Conservation (phyloP, 2,113 vertebrate species). For the Sebastes fasciatus region DNA sequence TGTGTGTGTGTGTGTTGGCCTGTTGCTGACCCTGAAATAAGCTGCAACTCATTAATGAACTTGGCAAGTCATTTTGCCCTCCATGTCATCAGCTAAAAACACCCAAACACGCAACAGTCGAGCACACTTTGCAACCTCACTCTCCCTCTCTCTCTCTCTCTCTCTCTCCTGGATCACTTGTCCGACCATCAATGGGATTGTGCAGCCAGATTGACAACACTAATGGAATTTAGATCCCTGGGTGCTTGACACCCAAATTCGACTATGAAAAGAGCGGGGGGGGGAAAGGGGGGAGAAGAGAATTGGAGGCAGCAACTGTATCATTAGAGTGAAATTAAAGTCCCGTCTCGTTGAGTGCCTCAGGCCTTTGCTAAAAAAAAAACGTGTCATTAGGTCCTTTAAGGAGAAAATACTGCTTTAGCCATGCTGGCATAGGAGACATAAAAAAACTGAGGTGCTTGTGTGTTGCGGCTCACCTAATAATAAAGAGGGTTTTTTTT, state of each 20-base stretch:
- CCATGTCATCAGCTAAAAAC: constrained; percentile 28
- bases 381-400: constrained; percentile 25
- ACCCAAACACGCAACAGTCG: not conserved
- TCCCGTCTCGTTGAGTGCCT: constrained; percentile 9
- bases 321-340: constrained; percentile 54
- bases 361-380: constrained; percentile 27
- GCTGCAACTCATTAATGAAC: constrained; percentile 58
- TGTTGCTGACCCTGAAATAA: constrained; percentile 40
- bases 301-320: constrained; percentile 32
- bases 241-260: constrained; percentile 56
- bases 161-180: constrained; percentile 14
- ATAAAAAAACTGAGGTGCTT: not conserved
- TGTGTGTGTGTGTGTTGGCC: constrained; percentile 30
- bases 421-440: not conserved
- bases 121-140: not conserved
- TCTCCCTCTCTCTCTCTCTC: not conserved
- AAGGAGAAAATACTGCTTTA: constrained; percentile 18
- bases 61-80: constrained; percentile 35
- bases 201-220: constrained; percentile 36
- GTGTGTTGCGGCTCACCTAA: constrained; percentile 2
- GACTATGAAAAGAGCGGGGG: constrained; percentile 27
- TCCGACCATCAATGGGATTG: constrained; percentile 57
- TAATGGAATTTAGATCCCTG: constrained; percentile 61
- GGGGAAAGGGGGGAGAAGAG: not conserved
- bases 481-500: not conserved